Percentiles rank a stretch among this genome's conserved stretches.
These are phyloP conservation scores for Australoheros facetus DNA, from an alignment of 2,797 vertebrate species.

Conservation along the genomic window DNA sequence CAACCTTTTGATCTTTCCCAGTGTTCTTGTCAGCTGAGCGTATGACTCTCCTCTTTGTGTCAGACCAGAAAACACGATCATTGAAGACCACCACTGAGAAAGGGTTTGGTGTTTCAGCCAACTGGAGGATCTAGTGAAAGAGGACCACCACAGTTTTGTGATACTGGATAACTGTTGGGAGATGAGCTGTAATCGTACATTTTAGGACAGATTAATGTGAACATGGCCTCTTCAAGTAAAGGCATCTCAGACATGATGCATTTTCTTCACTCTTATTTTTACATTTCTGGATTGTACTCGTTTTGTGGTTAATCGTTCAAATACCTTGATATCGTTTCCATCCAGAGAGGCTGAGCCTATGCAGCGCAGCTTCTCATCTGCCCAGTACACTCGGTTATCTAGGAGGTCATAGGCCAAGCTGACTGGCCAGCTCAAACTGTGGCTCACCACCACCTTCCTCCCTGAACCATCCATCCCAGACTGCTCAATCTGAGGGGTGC, in stretches of 20 bases:
- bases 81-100: constrained; percentile 89
- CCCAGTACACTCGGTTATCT: constrained; percentile 88
- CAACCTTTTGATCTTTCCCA: constrained; percentile 85
- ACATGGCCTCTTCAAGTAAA: neutral
- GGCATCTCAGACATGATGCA: neutral
- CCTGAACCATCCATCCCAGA: constrained; percentile 90
- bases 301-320: accelerated
- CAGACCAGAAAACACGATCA: constrained; percentile 89
- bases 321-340: constrained; percentile 83
- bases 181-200: neutral
- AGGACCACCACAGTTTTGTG: neutral
- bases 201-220: neutral
- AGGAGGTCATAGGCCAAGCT: constrained; percentile 86
- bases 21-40: constrained; percentile 86
- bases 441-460: constrained; percentile 79
- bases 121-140: constrained; percentile 81
- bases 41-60: constrained; percentile 83
- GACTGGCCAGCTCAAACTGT: constrained; percentile 87
- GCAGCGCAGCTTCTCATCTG: constrained; percentile 88
- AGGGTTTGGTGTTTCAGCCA: constrained; percentile 84
- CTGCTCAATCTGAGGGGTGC: constrained; percentile 82
- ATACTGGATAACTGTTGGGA: neutral
- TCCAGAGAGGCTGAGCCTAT: constrained; percentile 86
- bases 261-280: neutral
- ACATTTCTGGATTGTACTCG: neutral